Percentiles rank a stretch among this genome's conserved stretches.
Evolutionary conservation across 2,797 vertebrate species (phyloP).

Genomic region (Cygnus olor): DNA sequence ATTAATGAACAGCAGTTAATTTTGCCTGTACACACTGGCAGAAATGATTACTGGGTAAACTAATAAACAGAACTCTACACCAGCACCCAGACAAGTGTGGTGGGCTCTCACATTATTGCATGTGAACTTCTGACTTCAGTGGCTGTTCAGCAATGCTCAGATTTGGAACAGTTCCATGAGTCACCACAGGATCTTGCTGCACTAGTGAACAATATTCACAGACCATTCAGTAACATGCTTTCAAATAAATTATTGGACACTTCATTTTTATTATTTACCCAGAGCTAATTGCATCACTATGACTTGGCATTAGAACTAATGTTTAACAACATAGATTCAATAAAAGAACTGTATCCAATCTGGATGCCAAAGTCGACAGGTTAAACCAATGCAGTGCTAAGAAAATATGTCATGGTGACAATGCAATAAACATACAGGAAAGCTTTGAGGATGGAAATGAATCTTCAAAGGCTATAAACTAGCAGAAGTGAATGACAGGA

Average conservation of each 20-base stretch:
- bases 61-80: not conserved
- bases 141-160: not conserved
- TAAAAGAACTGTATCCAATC: conserved; percentile 9
- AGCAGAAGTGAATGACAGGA: not conserved
- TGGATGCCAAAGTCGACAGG: not conserved
- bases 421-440: not conserved
- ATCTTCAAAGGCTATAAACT: not conserved
- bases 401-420: not conserved
- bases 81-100: not conserved
- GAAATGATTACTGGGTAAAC: not conserved
- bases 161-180: not conserved
- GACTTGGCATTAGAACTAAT: not conserved
- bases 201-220: not conserved
- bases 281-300: not conserved
- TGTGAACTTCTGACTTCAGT: not conserved
- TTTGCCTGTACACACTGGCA: not conserved
- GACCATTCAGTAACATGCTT: not conserved
- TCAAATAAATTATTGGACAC: not conserved
- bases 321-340: conserved; percentile 6
- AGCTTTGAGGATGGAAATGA: not conserved
- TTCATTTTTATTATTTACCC: not conserved
- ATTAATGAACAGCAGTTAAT: conserved; percentile 21
- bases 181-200: not conserved
- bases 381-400: not conserved
- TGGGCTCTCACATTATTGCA: not conserved